Percentiles rank a stretch among this genome's conserved stretches.
These are phyloP conservation scores for Cheilosia variabilis DNA, from an alignment of 2,888 invertebrate species.

Conservation along the genomic window DNA sequence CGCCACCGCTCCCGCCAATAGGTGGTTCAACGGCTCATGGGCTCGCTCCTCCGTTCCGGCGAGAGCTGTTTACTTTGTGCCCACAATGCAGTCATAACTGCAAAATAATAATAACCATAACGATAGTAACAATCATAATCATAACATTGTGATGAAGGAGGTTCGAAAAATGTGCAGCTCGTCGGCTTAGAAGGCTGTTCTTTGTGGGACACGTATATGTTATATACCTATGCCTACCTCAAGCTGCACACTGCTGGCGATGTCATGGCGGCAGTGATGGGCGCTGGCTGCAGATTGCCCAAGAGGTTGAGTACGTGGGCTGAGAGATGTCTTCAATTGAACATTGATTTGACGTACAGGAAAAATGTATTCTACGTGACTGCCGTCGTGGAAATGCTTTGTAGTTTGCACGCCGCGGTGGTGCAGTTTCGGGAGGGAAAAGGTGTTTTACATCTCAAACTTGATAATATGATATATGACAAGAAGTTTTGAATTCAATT, in stretches of 20 bases:
- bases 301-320: slow-evolving; percentile 68
- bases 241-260: background rate
- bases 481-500: no score
- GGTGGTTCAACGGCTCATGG: slow-evolving; percentile 21
- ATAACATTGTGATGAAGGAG: slow-evolving; percentile 64
- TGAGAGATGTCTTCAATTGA: slow-evolving; percentile 68
- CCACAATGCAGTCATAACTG: slow-evolving; percentile 64
- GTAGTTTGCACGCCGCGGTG: slow-evolving; percentile 38
- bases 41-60: slow-evolving; percentile 41
- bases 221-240: slow-evolving; percentile 25
- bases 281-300: slow-evolving; percentile 44
- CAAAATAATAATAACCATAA: slow-evolving; percentile 63
- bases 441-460: no score
- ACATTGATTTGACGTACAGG: slow-evolving; percentile 69
- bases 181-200: slow-evolving; percentile 22
- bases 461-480: no score
- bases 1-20: slow-evolving; percentile 31
- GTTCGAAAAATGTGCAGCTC: slow-evolving; percentile 11
- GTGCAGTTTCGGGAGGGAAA: background rate
- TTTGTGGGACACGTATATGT: slow-evolving; percentile 32
- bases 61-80: slow-evolving; percentile 65
- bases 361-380: slow-evolving; percentile 63
- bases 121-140: slow-evolving; percentile 72
- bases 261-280: slow-evolving; percentile 20
- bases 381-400: slow-evolving; percentile 52